phyloP scores from a whole-genome alignment of 2,113 vertebrate species.

The Sciurus niger region DNA sequence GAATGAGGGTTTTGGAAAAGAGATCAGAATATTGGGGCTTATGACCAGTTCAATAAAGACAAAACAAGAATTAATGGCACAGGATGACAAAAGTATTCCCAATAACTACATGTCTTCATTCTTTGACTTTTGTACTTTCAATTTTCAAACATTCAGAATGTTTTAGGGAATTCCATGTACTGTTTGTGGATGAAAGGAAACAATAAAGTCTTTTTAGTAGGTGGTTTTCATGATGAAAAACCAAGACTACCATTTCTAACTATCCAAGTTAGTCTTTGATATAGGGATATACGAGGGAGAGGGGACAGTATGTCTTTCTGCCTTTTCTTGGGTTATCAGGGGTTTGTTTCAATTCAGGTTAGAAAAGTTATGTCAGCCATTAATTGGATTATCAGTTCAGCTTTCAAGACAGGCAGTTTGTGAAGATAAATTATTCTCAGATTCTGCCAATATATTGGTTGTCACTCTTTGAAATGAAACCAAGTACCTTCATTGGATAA shows the following conservation, averaged over 20 bases:
- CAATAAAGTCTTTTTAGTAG: neutral
- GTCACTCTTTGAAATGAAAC: neutral
- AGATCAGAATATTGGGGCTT: neutral
- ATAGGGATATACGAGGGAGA: neutral
- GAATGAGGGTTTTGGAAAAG: constrained; percentile 14
- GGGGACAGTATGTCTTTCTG: neutral
- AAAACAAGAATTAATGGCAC: neutral
- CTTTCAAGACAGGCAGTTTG: neutral
- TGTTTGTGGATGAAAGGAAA: neutral
- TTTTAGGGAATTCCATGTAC: too few species aligned
- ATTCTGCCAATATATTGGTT: neutral
- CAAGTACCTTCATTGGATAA: neutral
- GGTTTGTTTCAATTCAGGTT: neutral
- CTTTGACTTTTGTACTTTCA: neutral
- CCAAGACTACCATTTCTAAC: neutral
- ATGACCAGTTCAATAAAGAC: neutral
- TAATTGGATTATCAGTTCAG: constrained; percentile 14
- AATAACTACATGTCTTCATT: too few species aligned
- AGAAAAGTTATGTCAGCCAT: neutral
- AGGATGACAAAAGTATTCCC: neutral
- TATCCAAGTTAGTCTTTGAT: neutral
- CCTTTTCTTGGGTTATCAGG: neutral
- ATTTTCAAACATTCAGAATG: neutral
- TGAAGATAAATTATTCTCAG: neutral
- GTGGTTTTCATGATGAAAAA: neutral